phyloP scores from a whole-genome alignment of 2,797 vertebrate species.

The Jordanella pulchra region DNA sequence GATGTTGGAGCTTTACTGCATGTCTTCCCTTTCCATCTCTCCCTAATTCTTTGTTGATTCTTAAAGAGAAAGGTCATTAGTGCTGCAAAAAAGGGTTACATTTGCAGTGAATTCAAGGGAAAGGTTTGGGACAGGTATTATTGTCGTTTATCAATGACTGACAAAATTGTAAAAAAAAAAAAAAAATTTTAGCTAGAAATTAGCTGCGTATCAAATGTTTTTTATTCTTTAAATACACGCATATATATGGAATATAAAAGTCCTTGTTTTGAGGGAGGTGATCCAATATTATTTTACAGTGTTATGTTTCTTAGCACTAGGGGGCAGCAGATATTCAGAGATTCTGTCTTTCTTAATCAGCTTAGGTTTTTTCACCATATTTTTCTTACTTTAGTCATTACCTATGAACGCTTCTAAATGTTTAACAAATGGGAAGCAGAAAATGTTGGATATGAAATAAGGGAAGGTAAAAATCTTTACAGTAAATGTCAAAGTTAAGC shows the following conservation, averaged over 20 bases:
- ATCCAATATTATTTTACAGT: not conserved
- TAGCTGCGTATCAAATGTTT: too few species aligned
- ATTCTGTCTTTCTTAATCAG: not conserved
- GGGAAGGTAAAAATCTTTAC: not conserved
- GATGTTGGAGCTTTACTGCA: not conserved
- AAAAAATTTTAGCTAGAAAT: not conserved
- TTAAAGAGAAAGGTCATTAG: not conserved
- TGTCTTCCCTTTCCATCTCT: not conserved
- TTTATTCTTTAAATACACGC: too few species aligned
- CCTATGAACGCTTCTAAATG: not conserved
- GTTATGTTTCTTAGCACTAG: constrained; percentile 27
- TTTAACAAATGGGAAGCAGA: constrained; percentile 10
- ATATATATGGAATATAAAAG: too few species aligned
- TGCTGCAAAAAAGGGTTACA: not conserved
- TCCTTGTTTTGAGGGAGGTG: not conserved
- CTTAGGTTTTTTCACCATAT: not conserved
- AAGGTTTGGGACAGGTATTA: too few species aligned
- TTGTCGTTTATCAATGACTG: too few species aligned
- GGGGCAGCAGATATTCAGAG: constrained; percentile 44
- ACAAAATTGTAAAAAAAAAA: too few species aligned
- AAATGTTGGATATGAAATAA: not conserved
- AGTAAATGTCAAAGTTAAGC: constrained; percentile 55
- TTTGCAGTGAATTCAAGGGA: too few species aligned
- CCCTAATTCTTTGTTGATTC: not conserved
- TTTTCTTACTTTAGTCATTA: not conserved